These are phyloP conservation scores for Chrysolina americana DNA, from an alignment of 2,888 invertebrate species.

Conservation along the genomic window DNA sequence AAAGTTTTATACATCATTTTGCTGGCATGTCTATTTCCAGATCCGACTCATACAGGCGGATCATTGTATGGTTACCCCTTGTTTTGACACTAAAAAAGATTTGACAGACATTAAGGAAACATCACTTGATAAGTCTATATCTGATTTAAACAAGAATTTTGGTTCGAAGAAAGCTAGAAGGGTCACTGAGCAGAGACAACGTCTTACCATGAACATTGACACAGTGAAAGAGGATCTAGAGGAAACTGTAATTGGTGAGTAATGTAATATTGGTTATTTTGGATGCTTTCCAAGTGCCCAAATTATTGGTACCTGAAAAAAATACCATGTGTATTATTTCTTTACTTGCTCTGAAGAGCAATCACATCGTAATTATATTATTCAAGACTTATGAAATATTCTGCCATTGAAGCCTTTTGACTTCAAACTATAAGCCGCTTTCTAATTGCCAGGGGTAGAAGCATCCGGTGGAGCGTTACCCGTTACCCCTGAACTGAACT, in stretches of 20 bases:
- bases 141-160: constrained; percentile 75
- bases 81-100: constrained; percentile 36
- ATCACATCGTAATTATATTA: too few relatives aligned
- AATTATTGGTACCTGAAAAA: too few relatives aligned
- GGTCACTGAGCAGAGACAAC: constrained; percentile 75
- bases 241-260: constrained; percentile 71
- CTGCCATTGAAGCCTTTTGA: too few relatives aligned
- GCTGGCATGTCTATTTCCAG: constrained; percentile 25
- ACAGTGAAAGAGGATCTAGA: constrained; percentile 75
- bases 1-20: constrained; percentile 10
- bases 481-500: too few relatives aligned
- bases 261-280: constrained; percentile 12
- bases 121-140: constrained; percentile 47
- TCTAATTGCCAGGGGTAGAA: too few relatives aligned
- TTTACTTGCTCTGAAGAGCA: too few relatives aligned
- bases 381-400: too few relatives aligned
- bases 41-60: constrained; percentile 50
- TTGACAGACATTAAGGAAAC: constrained; percentile 39
- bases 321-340: too few relatives aligned
- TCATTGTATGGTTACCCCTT: constrained; percentile 52
- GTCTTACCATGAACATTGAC: constrained; percentile 73
- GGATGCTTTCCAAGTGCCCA: too few relatives aligned
- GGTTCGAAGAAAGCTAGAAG: constrained; percentile 77
- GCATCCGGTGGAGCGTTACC: too few relatives aligned
- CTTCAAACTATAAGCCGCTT: too few relatives aligned